Conservation (phyloP, 2,113 vertebrate species). For the Gopherus evgoodei region DNA sequence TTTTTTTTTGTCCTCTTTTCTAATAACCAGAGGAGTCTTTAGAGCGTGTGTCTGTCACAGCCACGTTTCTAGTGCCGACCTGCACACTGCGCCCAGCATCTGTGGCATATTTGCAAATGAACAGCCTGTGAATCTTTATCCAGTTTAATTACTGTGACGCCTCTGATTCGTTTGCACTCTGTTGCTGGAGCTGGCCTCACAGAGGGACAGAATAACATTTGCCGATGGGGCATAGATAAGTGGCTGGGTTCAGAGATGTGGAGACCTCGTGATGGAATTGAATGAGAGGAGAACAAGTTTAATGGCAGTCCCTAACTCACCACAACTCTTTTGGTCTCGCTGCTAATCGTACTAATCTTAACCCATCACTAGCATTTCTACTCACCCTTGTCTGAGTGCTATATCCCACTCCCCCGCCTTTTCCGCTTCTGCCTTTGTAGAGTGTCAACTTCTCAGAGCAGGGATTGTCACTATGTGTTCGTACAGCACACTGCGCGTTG, state of each 20-base stretch:
- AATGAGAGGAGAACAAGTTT: too few relatives aligned
- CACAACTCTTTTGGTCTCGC: too few relatives aligned
- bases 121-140: neutral
- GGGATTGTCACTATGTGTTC: neutral
- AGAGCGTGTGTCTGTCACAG: rapidly evolving
- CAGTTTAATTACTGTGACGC: rapidly evolving
- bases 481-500: rapidly evolving
- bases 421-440: too few relatives aligned
- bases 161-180: neutral
- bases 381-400: too few relatives aligned
- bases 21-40: neutral
- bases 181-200: neutral
- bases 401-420: neutral
- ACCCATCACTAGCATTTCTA: neutral
- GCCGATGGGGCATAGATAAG: neutral
- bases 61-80: neutral
- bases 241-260: too few relatives aligned
- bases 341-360: too few relatives aligned
- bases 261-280: too few relatives aligned
- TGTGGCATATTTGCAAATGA: rapidly evolving
- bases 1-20: rapidly evolving
- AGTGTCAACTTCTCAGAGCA: neutral
- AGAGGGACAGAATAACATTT: neutral
- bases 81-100: neutral
- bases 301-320: too few relatives aligned